phyloP scores from a whole-genome alignment of 2,888 invertebrate genomes.

The Drosophila diplacantha region DNA sequence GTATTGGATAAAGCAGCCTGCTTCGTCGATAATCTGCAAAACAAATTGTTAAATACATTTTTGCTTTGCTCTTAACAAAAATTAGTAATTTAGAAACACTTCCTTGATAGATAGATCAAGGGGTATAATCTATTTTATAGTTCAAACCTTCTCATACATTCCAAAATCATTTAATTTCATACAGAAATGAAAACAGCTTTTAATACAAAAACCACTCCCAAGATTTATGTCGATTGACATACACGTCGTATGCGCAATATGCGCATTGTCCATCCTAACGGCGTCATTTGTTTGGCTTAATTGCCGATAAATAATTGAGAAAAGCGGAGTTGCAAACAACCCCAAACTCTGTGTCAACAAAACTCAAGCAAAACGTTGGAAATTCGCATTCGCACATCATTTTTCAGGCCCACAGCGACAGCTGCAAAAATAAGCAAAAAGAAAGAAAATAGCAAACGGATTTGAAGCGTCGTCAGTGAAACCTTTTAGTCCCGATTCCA shows the following conservation, averaged over 20 bases:
- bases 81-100: too few species aligned
- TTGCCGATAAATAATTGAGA: constrained; percentile 64
- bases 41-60: too few species aligned
- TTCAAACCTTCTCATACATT: not conserved
- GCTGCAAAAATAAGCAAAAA: constrained; percentile 54
- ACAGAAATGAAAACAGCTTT: not conserved
- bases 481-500: constrained; percentile 40
- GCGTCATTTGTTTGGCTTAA: constrained; percentile 66
- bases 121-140: not conserved
- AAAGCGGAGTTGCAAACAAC: constrained; percentile 28
- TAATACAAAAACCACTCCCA: not conserved
- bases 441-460: constrained; percentile 20
- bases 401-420: constrained; percentile 62
- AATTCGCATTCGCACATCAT: constrained; percentile 65
- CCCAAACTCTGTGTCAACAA: constrained; percentile 1
- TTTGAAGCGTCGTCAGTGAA: constrained; percentile 44
- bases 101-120: too few species aligned
- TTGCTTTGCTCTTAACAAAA: too few species aligned
- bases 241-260: constrained; percentile 58
- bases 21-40: too few species aligned
- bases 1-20: too few species aligned
- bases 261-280: constrained; percentile 45
- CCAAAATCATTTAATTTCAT: not conserved
- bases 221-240: constrained; percentile 23
- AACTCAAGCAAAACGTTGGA: constrained; percentile 20